These are phyloP conservation scores for Matsumyia berberina DNA, from an alignment of 2,888 invertebrate genomes.

Conservation along the genomic window DNA sequence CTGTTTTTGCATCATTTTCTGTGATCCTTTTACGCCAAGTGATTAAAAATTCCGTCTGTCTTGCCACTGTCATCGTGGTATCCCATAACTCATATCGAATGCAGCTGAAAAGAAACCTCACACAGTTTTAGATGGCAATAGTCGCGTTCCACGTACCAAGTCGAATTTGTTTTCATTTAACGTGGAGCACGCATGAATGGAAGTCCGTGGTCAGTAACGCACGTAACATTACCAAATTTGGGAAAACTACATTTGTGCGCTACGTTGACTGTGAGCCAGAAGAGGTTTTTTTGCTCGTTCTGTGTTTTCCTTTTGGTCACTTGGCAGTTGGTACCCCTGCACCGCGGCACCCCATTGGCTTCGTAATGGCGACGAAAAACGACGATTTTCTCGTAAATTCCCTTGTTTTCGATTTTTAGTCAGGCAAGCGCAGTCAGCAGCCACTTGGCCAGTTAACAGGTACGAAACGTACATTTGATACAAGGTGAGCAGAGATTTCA, in stretches of 20 bases:
- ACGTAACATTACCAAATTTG: slow-evolving; percentile 73
- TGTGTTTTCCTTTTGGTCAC: slow-evolving; percentile 1
- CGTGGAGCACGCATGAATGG: slow-evolving; percentile 65
- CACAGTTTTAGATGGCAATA: slow-evolving; percentile 32
- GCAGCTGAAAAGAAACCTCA: slow-evolving; percentile 32
- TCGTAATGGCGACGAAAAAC: slow-evolving; percentile 49
- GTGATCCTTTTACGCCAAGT: slow-evolving; percentile 52
- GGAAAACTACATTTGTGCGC: slow-evolving; percentile 64
- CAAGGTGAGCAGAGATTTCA: slow-evolving; percentile 68
- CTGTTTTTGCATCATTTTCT: slow-evolving; percentile 21
- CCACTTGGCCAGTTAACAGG: slow-evolving; percentile 56
- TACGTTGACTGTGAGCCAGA: slow-evolving; percentile 20
- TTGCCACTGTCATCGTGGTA: slow-evolving; percentile 44
- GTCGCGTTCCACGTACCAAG: slow-evolving; percentile 34
- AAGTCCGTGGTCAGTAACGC: slow-evolving; percentile 62
- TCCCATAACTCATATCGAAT: slow-evolving; percentile 58
- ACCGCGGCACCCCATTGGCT: slow-evolving; percentile 10
- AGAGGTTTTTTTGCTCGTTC: slow-evolving; percentile 14
- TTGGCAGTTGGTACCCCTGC: no score
- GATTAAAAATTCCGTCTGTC: slow-evolving; percentile 61
- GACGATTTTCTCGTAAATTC: slow-evolving; percentile 56
- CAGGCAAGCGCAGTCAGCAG: slow-evolving; percentile 36
- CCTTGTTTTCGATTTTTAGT: slow-evolving; percentile 21
- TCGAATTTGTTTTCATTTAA: slow-evolving; percentile 58
- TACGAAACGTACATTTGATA: slow-evolving; percentile 68